Conservation (phyloP, 2,113 vertebrate species). For the Acrocephalus arundinaceus region DNA sequence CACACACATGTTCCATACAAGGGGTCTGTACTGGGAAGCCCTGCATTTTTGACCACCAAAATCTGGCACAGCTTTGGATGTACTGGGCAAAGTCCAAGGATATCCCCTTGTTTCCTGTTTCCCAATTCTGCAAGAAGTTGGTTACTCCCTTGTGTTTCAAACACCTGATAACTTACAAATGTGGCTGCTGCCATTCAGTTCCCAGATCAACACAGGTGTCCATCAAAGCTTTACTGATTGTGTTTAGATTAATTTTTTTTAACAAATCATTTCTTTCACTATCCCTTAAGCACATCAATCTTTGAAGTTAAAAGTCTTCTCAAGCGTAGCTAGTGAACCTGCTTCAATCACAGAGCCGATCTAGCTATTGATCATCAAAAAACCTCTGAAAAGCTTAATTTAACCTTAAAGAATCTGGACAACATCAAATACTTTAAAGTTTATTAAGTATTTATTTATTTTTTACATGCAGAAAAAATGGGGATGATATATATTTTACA, state of each 20-base stretch:
- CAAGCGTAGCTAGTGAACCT: background rate
- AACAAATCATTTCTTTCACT: constrained; percentile 4
- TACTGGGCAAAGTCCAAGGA: background rate
- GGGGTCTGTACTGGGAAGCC: background rate
- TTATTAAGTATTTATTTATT: background rate
- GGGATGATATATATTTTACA: background rate
- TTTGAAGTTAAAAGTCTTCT: constrained; percentile 57
- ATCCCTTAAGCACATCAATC: background rate
- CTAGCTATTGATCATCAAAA: constrained; percentile 35
- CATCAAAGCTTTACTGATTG: constrained; percentile 11
- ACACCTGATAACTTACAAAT: background rate
- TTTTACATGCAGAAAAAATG: background rate
- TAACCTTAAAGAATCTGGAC: background rate
- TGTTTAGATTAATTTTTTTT: background rate
- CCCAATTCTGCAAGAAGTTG: background rate
- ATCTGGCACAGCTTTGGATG: background rate
- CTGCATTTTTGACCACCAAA: background rate
- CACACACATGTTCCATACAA: rapidly evolving
- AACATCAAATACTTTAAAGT: background rate
- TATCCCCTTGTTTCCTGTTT: background rate
- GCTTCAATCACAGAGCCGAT: background rate
- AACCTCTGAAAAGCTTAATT: constrained; percentile 36
- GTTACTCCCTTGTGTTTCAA: background rate
- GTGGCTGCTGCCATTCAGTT: background rate
- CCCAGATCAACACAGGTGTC: background rate